These are phyloP conservation scores for Cyprinus carpio DNA, from an alignment of 2,113 vertebrate genomes.

Conservation along the genomic window DNA sequence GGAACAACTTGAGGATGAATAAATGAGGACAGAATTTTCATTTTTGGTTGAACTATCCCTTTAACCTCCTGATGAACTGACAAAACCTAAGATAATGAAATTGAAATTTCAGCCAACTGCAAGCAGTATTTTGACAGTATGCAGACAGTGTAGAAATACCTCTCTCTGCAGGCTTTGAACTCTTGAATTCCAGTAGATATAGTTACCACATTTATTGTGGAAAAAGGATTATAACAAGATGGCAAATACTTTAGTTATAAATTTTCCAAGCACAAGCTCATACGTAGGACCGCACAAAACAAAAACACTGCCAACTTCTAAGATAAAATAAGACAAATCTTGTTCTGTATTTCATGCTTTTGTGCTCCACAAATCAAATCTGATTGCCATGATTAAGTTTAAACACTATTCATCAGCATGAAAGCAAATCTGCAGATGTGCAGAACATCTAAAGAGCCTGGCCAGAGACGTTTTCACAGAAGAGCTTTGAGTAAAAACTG, in stretches of 20 bases:
- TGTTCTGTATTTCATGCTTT: not conserved
- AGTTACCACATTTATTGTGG: not conserved
- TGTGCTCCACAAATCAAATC: not conserved
- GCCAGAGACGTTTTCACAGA: not conserved
- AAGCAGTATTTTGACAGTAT: not conserved
- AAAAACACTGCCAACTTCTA: not conserved
- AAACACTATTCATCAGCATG: not conserved
- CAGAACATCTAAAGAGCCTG: slow-evolving; percentile 3
- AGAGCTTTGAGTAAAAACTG: slow-evolving; percentile 25
- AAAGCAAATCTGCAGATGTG: slow-evolving; percentile 15
- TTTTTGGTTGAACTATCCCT: too few species aligned
- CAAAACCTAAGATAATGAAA: not conserved
- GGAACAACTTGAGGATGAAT: too few species aligned
- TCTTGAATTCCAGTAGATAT: not conserved
- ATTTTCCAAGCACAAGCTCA: not conserved
- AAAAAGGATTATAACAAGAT: not conserved
- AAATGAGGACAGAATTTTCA: too few species aligned
- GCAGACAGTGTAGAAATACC: not conserved
- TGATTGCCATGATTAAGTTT: not conserved
- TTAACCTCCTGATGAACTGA: not conserved
- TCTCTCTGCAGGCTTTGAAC: slow-evolving; percentile 12
- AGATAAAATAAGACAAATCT: not conserved
- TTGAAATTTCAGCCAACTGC: not conserved
- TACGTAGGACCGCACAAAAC: not conserved
- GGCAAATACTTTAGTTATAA: not conserved